Base-by-base conservation (phyloP, 2,888 invertebrate species). In the Ommatoiulus sabulosus region DNA sequence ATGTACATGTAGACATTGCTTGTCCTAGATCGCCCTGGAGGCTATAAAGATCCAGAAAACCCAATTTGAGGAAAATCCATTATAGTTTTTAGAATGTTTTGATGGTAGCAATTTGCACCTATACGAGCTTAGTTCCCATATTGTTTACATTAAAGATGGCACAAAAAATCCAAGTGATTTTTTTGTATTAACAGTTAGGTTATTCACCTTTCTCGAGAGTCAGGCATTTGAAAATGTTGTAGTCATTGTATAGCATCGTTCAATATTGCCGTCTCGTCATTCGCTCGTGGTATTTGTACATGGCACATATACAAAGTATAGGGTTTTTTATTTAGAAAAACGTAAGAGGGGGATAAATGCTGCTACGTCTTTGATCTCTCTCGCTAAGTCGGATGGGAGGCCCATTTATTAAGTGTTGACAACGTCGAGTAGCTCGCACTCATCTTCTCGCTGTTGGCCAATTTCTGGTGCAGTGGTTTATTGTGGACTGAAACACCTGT, bases 131-230 rank as follows among this genome's bases (percentile, higher is more conserved):
- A 63, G n/a, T 63, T 63, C 12, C 63, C 63, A 63, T 63, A 63
- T 63, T 63, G 63, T 10, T 63, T n/a, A 63, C 63, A 63, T 10
- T 63, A n/a, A 63, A 63, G 63, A 12, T 7, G 17, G 63, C 63
- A 63, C 3, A n/a, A n/a, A 63, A n/a, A 63, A 63, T n/a, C 46
- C 17, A 63, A 63, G 15, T 52, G 52, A 8, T 8, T 63, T 63
- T 17, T n/a, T 63, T 6, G 17, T 63, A 63, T 63, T 63, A 63
- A 63, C 17, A n/a, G 63, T 63, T 63, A 63, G 63, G 63, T 63
- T 63, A 63, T 63, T 63, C n/a, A 63, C 63, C 63, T 63, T 63
- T 63, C 63, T 63, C 63, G n/a, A 63, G 63, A n/a, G 63, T n/a
- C 63, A 52, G 15, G 52, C 12, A 10, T 63, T n/a, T 63, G 63